Evolutionary conservation across 2,797 vertebrate species (phyloP), one percentile per base, ranked within the genome.

Genomic region (Gorsachius magnificus): DNA sequence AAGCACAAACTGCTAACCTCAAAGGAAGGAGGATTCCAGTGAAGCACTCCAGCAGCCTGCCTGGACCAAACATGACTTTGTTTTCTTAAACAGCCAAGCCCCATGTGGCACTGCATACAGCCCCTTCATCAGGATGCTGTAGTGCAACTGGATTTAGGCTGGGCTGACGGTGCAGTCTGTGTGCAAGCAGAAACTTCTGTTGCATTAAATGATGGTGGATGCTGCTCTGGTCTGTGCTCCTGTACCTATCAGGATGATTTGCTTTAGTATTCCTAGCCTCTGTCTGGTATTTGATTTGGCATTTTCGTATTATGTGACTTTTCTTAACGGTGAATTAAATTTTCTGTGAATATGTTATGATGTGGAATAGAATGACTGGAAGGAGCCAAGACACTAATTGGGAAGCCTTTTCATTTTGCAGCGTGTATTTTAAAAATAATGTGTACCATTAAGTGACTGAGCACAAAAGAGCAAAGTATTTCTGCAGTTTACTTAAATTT

Each of bases 111-210:
- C 14, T 46, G 20, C 19, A 7, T 16, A 7, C 35, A 64, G 35
- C 10, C 33, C 12, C 29, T 35, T 45, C 20, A 29, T 50, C 31
- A n/a, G 43, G 75, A 24, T 81, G 58, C 29, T 35, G 0, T 41
- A 43, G 38, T 14, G 51, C 70, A 36, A 24, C 25, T 18, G 51
- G 20, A 26, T 54, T 50, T 7, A 48, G 72, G 13, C 61, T 78
- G 56, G 1, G 2, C 24, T 69, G 54, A 20, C 0, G 3, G 21
- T 28, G 54, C 50, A 31, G 26, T 13, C 19, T 8, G 9, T 12
- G 10, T 45, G 28, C 50, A 38, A 54, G 43, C 21, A 14, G 36
- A 80, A 51, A 46, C 24, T 21, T 22, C 36, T 43, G 5, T 66
- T 64, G 31, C 14, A 3, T 38, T 36, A 43, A 79, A 25, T 58